Base-by-base conservation (phyloP, 2,888 invertebrate genomes). In the Amphipoea lucens region DNA sequence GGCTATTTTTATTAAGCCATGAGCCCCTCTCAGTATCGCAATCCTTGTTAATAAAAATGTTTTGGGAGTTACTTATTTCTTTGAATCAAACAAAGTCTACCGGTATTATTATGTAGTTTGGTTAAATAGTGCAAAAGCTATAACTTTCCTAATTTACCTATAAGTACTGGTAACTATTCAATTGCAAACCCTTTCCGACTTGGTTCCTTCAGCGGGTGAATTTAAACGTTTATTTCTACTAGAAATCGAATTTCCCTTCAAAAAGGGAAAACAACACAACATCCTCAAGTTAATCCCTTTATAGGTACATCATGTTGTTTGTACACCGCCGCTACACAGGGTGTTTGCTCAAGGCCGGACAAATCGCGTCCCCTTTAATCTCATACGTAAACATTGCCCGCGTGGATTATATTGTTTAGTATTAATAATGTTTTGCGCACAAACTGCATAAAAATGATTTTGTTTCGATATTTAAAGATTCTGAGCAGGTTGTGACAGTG, bases 351-450 rank as follows among this genome's bases (percentile, higher is more conserved):
- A 82, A 63, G 36, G 63, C 71, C 57, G 66, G 72, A 73, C 82
- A 88, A 90, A 86, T 88, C 79, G 81, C 60, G 72, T 70, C 72
- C 80, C 82, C 70, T 87, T 84, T 86, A 88, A 90, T 90, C 90
- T 88, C 74, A 57, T 69, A 65, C 51, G 75, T 82, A 88, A 90
- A 90, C 84, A 87, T 76, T 76, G 80, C 70, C 75, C 69, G 80
- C 74, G 69, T 48, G 78, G 81, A 89, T 87, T 87, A 87, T 79
- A 84, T 82, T 83, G 79, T 88, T 85, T 80, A 82, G 83, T 86
- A 76, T 84, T 85, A 78, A 80, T 88, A 86, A 85, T 83, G 78
- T 81, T 87, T 79, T 74, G 81, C 69, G 78, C 76, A 73, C 78
- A 81, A 0, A 17, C 77, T 80, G 60, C 77, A 51, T 40, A 42